Percentiles rank a stretch among this genome's conserved stretches.
These are phyloP conservation scores for Acanthis flammea DNA, from an alignment of 2,797 vertebrate genomes.

Conservation along the genomic window DNA sequence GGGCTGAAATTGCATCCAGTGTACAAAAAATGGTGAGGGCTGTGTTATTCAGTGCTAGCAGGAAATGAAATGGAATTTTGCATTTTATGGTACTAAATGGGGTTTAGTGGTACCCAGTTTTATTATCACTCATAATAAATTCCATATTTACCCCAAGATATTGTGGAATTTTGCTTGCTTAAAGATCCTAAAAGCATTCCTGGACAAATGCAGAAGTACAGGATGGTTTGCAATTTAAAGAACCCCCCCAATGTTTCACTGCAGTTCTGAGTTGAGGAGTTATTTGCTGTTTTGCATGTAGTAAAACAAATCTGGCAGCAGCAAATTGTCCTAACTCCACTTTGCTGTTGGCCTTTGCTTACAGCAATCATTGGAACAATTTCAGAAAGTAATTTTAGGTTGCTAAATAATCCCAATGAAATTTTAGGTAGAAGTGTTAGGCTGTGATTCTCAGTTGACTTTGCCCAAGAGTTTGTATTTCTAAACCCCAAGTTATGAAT, in stretches of 20 bases:
- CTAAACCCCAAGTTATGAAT: background rate
- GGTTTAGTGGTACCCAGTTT: background rate
- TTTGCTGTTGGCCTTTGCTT: background rate
- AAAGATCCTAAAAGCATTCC: background rate
- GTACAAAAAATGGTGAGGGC: background rate
- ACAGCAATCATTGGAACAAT: background rate
- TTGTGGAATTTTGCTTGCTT: background rate
- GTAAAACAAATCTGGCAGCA: background rate
- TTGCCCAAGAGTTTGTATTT: background rate
- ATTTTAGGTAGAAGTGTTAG: background rate
- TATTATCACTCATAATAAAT: background rate
- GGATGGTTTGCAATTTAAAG: background rate
- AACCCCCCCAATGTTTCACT: background rate
- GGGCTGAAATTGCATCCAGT: background rate
- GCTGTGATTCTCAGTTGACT: background rate
- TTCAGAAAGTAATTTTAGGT: background rate
- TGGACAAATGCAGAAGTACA: background rate
- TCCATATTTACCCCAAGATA: background rate
- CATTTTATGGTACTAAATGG: background rate
- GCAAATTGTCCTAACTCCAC: background rate
- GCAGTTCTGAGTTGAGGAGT: background rate
- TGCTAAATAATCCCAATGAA: background rate
- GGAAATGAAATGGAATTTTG: background rate
- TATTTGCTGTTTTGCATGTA: background rate
- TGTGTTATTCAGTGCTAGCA: background rate